Evolutionary conservation across 2,797 vertebrate genomes (phyloP).

Genomic region (Cichlasoma orientale): DNA sequence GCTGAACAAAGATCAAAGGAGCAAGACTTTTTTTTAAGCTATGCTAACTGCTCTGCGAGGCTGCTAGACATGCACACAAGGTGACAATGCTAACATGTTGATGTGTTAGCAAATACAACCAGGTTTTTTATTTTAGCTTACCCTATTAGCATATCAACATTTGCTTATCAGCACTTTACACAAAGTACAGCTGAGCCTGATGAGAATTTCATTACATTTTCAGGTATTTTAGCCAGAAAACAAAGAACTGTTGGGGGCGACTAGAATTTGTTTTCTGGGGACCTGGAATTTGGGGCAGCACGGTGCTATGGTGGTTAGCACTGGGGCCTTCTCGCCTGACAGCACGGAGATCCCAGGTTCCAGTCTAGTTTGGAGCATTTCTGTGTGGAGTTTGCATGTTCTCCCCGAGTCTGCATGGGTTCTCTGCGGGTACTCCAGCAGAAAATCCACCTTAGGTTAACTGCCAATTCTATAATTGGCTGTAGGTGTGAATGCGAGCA

Average conservation of each 20-base stretch:
- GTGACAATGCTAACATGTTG: background rate
- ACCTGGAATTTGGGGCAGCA: background rate
- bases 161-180: no score
- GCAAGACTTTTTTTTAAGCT: background rate
- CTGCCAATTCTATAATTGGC: background rate
- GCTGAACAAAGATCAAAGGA: no score
- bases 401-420: no score
- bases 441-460: background rate
- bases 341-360: background rate
- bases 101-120: no score
- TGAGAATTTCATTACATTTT: background rate
- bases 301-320: background rate
- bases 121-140: background rate
- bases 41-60: accelerated
- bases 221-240: background rate
- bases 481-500: accelerated
- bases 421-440: background rate
- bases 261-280: background rate
- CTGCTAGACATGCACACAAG: background rate
- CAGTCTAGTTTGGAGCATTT: background rate
- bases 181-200: no score
- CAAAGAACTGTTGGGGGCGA: background rate
- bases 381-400: background rate
- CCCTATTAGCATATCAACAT: background rate
- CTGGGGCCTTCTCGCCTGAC: accelerated